phyloP scores from a whole-genome alignment of 1,140 invertebrate genomes.

The Linepithema humile region DNA sequence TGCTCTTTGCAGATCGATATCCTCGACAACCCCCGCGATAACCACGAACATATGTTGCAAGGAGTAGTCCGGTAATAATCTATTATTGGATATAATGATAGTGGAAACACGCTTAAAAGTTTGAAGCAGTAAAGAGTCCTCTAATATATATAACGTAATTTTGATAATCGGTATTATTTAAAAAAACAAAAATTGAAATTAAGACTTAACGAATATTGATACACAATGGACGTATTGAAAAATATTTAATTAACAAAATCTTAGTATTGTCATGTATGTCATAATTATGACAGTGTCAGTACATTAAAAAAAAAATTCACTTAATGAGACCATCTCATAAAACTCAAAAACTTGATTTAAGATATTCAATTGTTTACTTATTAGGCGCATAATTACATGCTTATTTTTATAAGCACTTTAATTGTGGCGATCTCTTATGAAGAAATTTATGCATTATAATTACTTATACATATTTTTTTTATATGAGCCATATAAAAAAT shows the following conservation, averaged over 20 bases:
- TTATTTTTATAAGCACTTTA: too few species aligned
- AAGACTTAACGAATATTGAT: neutral
- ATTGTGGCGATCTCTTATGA: too few species aligned
- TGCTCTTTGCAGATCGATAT: slow-evolving; percentile 65
- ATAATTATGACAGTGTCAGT: too few species aligned
- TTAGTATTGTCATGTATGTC: too few species aligned
- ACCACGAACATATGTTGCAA: slow-evolving; percentile 64
- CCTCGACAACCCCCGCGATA: slow-evolving; percentile 51
- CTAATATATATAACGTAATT: neutral
- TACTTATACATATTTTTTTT: too few species aligned
- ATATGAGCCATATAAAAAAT: neutral
- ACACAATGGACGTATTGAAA: too few species aligned
- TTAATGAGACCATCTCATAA: neutral
- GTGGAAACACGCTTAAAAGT: slow-evolving; percentile 8
- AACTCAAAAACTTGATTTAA: neutral
- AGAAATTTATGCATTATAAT: too few species aligned
- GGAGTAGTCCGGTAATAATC: slow-evolving; percentile 48
- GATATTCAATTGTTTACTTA: neutral
- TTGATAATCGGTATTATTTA: too few species aligned
- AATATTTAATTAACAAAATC: too few species aligned
- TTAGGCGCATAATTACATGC: neutral
- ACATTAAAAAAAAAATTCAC: neutral
- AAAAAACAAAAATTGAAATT: too few species aligned
- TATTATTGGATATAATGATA: slow-evolving; percentile 40
- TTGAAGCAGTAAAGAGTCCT: neutral